phyloP scores from a whole-genome alignment of 1,140 invertebrate species.

The Paralvinella palmiformis region DNA sequence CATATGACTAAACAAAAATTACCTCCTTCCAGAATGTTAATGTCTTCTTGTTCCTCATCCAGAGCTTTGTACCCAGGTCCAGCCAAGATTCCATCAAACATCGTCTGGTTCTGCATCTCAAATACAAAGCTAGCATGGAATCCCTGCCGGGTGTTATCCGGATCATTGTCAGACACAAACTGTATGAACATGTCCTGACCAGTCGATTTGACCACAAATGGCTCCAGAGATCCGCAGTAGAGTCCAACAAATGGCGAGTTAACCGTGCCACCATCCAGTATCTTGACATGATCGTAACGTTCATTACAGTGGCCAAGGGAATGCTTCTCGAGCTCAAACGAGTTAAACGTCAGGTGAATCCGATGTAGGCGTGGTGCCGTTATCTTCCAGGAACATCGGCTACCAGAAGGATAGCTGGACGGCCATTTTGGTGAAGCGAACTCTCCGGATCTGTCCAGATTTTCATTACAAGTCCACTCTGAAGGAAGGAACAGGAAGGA shows the following conservation, averaged over 20 bases:
- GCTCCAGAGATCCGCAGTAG: constrained; percentile 6
- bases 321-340: constrained; percentile 16
- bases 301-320: constrained; percentile 20
- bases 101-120: not conserved
- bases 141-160: constrained; percentile 2
- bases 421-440: constrained; percentile 18
- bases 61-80: not conserved
- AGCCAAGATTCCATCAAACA: not conserved
- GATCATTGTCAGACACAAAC: constrained; percentile 17
- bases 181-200: constrained; percentile 18
- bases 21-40: not conserved
- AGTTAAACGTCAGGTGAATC: constrained; percentile 3
- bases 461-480: constrained; percentile 12
- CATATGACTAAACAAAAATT: not conserved
- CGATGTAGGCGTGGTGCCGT: constrained; percentile 9
- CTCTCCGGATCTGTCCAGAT: constrained; percentile 13
- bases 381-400: constrained; percentile 14
- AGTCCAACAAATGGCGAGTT: constrained; percentile 15
- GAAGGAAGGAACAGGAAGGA: constrained; percentile 8
- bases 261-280: constrained; percentile 17
- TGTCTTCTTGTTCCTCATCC: not conserved
- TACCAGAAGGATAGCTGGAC: constrained; percentile 1
- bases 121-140: constrained; percentile 12
- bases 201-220: constrained; percentile 9
- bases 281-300: constrained; percentile 12